Base-by-base conservation (phyloP, 2,113 vertebrate genomes). In the Labeo rohita region DNA sequence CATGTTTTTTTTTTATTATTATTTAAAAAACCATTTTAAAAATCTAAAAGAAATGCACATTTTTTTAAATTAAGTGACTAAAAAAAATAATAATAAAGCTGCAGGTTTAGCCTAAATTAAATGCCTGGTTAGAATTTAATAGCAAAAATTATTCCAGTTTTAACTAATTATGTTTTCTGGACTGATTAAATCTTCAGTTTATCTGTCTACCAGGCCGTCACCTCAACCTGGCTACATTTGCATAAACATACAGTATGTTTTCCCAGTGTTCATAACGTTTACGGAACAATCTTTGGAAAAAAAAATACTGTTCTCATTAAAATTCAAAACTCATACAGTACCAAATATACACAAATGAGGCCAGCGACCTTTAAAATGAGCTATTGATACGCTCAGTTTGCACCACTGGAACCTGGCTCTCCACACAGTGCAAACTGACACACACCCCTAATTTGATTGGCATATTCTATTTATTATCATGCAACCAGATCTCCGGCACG, bases 401-500 rank as follows among this genome's bases (percentile, higher is more conserved):
- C 87, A 89, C 76, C 88, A 80, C 49, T 74, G 89, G 77, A 89
- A 18, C 77, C 87, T 90, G 91, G 63, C 85, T 92, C 86, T 86
- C 86, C 43, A 11, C 84, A 72, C 89, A 89, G 88, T 91, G 89
- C 91, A 90, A 81, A 89, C 87, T 90, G 91, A 92, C 89, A 88
- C 18, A 49, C 75, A 66, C 52, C 87, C 86, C 83, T 92, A 92
- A 94, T 92, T 91, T 94, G 92, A 94, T 91, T 94, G 94, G 91
- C 93, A 94, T 91, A 92, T 94, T 93, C 92, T 90, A 94, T 94
- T 94, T 94, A 91, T 94, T 93, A 92, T 92, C 91, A 93, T 91
- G 88, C 89, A 90, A 86, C 88, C 70, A 3, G 68, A 83, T 86
- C 88, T 86, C 90, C 74, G 47, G 77, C 79, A 59, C 88, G 88